Evolutionary conservation across 2,113 vertebrate genomes (phyloP).

Genomic region (Bungarus multicinctus): DNA sequence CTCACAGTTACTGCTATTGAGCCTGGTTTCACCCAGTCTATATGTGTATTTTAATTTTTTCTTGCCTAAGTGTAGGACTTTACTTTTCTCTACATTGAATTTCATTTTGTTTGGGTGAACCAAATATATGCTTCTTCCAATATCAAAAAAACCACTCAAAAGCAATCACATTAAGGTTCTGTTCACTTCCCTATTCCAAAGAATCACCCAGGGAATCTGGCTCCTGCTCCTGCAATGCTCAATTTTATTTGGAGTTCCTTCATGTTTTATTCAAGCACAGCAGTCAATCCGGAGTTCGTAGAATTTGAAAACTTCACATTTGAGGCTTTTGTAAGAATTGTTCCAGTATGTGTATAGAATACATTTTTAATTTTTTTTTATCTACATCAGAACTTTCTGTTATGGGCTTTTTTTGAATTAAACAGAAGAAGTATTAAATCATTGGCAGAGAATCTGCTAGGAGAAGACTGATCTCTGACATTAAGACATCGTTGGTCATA

Average conservation of each 20-base stretch:
- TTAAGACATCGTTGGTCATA: neutral
- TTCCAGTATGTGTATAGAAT: neutral
- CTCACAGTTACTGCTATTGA: no score
- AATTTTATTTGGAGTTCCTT: neutral
- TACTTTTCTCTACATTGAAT: no score
- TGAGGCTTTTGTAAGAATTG: neutral
- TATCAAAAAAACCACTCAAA: neutral
- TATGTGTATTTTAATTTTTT: no score
- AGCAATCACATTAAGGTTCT: neutral
- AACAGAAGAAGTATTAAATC: neutral
- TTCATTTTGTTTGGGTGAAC: neutral
- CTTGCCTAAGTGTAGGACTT: no score
- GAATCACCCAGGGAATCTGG: neutral
- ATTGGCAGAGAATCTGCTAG: neutral
- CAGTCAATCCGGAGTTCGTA: neutral
- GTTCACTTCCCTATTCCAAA: neutral
- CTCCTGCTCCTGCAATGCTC: neutral
- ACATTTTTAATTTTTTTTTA: neutral
- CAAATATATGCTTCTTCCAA: neutral
- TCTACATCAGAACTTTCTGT: neutral
- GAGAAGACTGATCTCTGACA: neutral
- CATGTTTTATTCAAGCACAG: neutral
- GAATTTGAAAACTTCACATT: neutral
- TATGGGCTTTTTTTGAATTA: neutral
- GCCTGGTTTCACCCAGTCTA: no score